Evolutionary conservation across 1,140 invertebrate genomes (phyloP).

Genomic region (Eriocheir sinensis): DNA sequence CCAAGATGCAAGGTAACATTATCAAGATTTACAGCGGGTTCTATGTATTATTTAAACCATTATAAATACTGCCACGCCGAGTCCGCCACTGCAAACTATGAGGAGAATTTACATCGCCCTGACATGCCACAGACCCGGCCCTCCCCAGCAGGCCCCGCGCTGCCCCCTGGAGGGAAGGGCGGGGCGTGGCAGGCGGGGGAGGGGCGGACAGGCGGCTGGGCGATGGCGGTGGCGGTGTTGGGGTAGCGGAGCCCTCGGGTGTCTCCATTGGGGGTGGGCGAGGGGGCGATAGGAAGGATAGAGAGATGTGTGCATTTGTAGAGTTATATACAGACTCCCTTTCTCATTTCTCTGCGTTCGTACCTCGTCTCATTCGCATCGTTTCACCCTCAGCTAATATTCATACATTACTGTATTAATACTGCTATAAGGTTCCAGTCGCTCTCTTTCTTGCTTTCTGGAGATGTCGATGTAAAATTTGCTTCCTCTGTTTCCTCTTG

Average conservation of each 20-base stretch:
- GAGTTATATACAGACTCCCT: no score
- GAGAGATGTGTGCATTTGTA: not conserved
- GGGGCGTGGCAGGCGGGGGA: not conserved
- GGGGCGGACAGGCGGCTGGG: not conserved
- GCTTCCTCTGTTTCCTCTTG: no score
- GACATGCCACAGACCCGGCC: not conserved
- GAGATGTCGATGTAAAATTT: no score
- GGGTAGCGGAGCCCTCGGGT: not conserved
- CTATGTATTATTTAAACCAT: not conserved
- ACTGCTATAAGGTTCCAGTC: no score
- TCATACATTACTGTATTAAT: no score
- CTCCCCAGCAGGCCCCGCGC: not conserved
- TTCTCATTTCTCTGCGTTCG: no score
- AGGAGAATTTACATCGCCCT: not conserved
- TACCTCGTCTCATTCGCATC: no score
- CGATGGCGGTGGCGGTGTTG: not conserved
- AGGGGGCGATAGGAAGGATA: not conserved
- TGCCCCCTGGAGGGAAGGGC: not conserved
- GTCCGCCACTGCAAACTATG: not conserved
- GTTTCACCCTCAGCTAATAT: no score
- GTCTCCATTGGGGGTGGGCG: not conserved
- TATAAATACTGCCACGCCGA: not conserved
- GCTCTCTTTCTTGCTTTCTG: no score
- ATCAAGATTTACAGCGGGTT: not conserved
- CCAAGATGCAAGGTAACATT: conserved; percentile 2